Evolutionary conservation across 2,113 vertebrate genomes (phyloP), one percentile per base, ranked within the genome.

Genomic region (Myotis brandtii): DNA sequence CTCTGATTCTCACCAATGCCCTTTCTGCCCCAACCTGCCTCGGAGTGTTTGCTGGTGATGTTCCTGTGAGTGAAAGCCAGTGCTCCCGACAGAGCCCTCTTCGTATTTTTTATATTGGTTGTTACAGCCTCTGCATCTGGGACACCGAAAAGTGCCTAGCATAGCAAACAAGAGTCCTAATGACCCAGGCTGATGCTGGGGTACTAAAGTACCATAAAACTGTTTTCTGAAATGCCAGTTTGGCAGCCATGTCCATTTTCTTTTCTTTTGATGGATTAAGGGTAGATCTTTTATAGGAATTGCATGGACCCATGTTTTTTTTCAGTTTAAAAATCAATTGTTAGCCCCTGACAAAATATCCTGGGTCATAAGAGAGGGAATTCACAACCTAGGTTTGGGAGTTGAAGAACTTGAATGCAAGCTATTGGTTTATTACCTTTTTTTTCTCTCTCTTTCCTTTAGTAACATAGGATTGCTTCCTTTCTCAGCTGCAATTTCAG

Each of bases 201-300:
- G 25, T 75, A 70, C 88, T 88, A 95, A 94, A 94, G 84, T 73
- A 93, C n/a, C 30, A 13, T 96, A 80, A 80, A 95, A 94, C n/a
- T 72, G 27, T 54, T 89, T 86, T 92, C 37, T 46, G 43, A 93
- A 82, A 40, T 70, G 80, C 75, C 50, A 86, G 3, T 23, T 92
- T 10, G 62, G 17, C 40, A 75, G 30, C 83, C 46, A 62, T 80
- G 17, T 40, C n/a, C 48, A 16, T 92, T 89, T 72, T 89, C 37
- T 80, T 81, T 73, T 40, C n/a, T 85, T 73, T 73, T 16, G 43
- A 56, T 92, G 46, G 27, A 54, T 17, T 86, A 50, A n/a, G 32
- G 56, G 43, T 64, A 64, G n/a, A 54, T 86, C 12, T 92, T 95
- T 48, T 59, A 40, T 84, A 66, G 54, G 56, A 59, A 67, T 93